Base-by-base conservation (phyloP, 2,113 vertebrate species). In the Hippoglossus stenolepis region DNA sequence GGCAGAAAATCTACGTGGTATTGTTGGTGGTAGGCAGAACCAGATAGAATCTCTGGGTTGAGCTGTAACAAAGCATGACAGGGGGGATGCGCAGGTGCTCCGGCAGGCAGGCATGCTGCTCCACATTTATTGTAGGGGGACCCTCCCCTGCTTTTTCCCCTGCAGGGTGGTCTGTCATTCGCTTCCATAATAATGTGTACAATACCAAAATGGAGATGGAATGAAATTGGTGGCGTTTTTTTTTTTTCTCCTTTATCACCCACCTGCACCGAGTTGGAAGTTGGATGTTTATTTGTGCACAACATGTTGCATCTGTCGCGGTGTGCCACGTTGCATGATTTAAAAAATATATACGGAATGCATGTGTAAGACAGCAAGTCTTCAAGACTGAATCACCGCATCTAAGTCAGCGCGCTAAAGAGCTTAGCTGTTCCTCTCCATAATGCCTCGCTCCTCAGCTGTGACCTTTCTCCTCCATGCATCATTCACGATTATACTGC, bases 381-480 rank as follows among this genome's bases (percentile, higher is more conserved):
- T 82, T 77, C 84, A 66, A 62, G 73, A 28, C 65, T 83, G 85
- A 89, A 87, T 89, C 85, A 86, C 80, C 78, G 85, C 82, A 74
- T 82, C 84, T 76, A 74, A 87, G 83, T 82, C 76, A 43, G 75
- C 65, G 74, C 51, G 70, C 79, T 88, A 81, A 91, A 91, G 89
- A 92, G 90, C 90, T 90, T 87, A 87, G 89, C 86, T 74, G 84
- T 87, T 90, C 80, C 89, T 89, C 81, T 43, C 77, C 89, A 85
- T 89, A 87, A 88, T 80, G 85, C 84, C 88, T 83, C 82, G 82
- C 83, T 85, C 87, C 89, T 91, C 89, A 91, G 86, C 88, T 92
- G 88, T 93, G 91, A 92, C 91, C 91, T 93, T 92, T 93, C 89
- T 89, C 88, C 89, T 81, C 79, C 40, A 73, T 82, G 77, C 91